Percentiles rank a stretch among this genome's conserved stretches.
Conservation (phyloP, 1,140 invertebrate species). For the Wiebesia pumilae region DNA sequence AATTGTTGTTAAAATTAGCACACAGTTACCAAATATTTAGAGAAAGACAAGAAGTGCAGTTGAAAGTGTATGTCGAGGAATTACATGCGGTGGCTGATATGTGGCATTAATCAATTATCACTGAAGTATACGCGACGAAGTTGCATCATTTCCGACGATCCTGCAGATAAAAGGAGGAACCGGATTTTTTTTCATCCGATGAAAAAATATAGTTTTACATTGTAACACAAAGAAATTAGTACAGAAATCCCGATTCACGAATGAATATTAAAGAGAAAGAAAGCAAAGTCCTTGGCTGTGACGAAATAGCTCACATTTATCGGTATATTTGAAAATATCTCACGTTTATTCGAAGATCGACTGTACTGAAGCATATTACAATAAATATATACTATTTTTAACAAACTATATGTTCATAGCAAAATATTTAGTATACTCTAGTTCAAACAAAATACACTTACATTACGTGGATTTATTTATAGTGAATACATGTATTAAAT, state of each 20-base stretch:
- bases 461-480: constrained; percentile 32
- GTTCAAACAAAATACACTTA: not conserved
- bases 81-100: constrained; percentile 4
- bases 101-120: constrained; percentile 20
- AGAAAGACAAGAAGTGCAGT: not conserved
- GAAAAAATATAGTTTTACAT: not conserved
- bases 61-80: not conserved
- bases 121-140: not conserved
- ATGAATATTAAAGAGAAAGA: not conserved
- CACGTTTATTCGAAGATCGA: constrained; percentile 8
- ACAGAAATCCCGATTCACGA: not conserved
- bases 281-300: constrained; percentile 1
- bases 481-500: not conserved
- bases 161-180: not conserved
- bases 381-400: constrained; percentile 40
- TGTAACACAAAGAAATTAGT: not conserved
- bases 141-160: not conserved
- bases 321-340: not conserved
- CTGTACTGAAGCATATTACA: constrained; percentile 2
- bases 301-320: constrained; percentile 12
- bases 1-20: constrained; percentile 53
- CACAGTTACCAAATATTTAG: constrained; percentile 34
- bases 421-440: constrained; percentile 29
- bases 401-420: constrained; percentile 28
- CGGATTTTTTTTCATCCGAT: not conserved